Percentiles rank a stretch among this genome's conserved stretches.
These are phyloP conservation scores for Melanotaenia boesemani DNA, from an alignment of 2,797 vertebrate species.

Conservation along the genomic window DNA sequence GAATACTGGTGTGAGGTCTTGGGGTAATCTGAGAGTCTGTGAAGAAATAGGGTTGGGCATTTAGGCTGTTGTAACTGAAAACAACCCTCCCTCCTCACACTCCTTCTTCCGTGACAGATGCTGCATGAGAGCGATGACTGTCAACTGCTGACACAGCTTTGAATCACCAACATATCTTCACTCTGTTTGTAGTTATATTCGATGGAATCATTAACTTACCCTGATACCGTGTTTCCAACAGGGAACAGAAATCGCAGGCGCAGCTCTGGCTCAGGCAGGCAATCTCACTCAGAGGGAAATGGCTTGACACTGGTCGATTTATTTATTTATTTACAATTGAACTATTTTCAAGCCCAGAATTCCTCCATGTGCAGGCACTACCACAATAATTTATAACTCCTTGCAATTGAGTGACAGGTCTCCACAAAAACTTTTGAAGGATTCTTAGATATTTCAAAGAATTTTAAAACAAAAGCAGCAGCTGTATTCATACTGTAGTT, in stretches of 20 bases:
- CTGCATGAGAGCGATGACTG: slow-evolving; percentile 58
- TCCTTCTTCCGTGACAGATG: slow-evolving; percentile 59
- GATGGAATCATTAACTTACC: slow-evolving; percentile 54
- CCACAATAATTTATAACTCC: not conserved
- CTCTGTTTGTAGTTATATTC: slow-evolving; percentile 26
- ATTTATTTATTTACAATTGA: not conserved
- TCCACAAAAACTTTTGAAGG: not conserved
- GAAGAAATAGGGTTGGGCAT: slow-evolving; percentile 70
- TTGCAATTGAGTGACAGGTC: not conserved
- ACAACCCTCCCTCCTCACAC: slow-evolving; percentile 45
- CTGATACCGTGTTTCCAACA: slow-evolving; percentile 29
- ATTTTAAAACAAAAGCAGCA: not conserved
- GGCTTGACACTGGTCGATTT: slow-evolving; percentile 21
- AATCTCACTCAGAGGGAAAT: slow-evolving; percentile 16
- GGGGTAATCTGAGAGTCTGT: slow-evolving; percentile 58
- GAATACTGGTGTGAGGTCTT: slow-evolving; percentile 25
- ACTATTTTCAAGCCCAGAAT: slow-evolving; percentile 4
- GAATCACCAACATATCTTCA: slow-evolving; percentile 38
- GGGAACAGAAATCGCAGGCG: slow-evolving; percentile 27
- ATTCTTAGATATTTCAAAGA: not conserved
- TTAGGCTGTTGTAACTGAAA: slow-evolving; percentile 62
- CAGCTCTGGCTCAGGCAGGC: slow-evolving; percentile 5
- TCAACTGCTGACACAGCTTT: slow-evolving; percentile 67
- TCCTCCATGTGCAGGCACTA: slow-evolving; percentile 6
- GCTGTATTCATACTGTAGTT: not conserved